phyloP scores from a whole-genome alignment of 2,113 vertebrate genomes.

The Choloepus hoffmanni region DNA sequence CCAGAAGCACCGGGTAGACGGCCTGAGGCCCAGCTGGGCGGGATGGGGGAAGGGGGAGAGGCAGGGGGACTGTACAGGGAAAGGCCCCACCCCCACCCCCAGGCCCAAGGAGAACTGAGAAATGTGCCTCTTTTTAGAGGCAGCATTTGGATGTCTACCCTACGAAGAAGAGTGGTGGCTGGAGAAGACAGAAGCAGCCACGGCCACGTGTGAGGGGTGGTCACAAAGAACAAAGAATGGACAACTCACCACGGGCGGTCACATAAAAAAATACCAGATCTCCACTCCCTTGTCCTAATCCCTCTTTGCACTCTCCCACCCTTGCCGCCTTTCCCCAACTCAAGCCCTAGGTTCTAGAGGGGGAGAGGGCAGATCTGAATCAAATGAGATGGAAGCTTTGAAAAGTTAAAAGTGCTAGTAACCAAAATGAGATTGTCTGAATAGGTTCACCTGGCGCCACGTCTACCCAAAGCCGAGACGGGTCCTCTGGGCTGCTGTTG shows the following conservation, averaged over 20 bases:
- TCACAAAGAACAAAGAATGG: neutral
- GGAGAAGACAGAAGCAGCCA: neutral
- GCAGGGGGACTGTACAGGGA: neutral
- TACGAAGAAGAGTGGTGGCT: neutral
- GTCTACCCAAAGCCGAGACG: no score
- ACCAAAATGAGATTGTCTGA: no score
- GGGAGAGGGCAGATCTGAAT: no score
- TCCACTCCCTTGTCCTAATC: neutral
- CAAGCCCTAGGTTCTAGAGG: no score
- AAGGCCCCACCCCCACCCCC: neutral
- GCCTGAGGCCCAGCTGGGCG: neutral
- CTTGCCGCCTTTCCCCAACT: no score
- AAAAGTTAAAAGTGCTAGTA: no score
- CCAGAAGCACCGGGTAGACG: neutral
- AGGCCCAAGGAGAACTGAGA: neutral
- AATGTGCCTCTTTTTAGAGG: neutral
- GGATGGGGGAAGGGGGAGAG: neutral
- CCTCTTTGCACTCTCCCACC: no score
- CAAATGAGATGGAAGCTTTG: no score
- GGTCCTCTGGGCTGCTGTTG: no score
- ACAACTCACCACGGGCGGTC: neutral
- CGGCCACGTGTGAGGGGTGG: accelerated
- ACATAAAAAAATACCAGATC: accelerated
- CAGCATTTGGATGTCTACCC: neutral
- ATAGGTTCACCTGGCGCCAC: no score